A percentile compares a stretch with the other conserved stretches of the same genome.
Conservation (phyloP, 2,888 invertebrate genomes). For the Nomada fucata region DNA sequence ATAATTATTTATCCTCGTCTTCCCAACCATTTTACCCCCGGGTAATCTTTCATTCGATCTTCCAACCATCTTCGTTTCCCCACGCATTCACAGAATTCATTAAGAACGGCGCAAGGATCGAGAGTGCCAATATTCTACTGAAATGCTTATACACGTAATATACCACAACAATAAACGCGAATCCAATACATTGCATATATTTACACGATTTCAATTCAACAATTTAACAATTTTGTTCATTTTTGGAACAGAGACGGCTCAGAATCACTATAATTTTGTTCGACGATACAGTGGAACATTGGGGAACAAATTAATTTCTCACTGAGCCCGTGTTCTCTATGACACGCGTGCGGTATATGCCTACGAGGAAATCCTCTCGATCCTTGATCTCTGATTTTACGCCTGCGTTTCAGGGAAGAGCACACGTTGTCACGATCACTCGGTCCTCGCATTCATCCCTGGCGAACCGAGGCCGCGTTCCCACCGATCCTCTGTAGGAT, state of each 20-base stretch:
- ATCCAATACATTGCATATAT: too few relatives aligned
- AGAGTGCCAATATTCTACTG: conserved; percentile 11
- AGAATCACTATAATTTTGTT: too few relatives aligned
- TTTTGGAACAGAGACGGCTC: too few relatives aligned
- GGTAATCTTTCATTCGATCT: conserved; percentile 67
- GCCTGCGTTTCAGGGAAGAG: conserved; percentile 9
- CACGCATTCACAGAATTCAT: conserved; percentile 4
- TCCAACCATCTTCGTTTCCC: conserved; percentile 16
- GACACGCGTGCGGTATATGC: background rate
- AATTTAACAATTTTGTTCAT: too few relatives aligned
- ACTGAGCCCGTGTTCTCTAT: background rate
- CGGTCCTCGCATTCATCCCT: conserved; percentile 44
- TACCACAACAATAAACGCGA: too few relatives aligned
- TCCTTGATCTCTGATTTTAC: conserved; percentile 9
- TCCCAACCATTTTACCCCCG: conserved; percentile 4
- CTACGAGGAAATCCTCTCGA: conserved; percentile 27
- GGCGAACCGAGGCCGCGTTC: conserved; percentile 43
- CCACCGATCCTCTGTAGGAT: conserved; percentile 39
- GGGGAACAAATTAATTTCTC: too few relatives aligned
- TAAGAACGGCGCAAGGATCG: conserved; percentile 20
- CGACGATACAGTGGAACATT: too few relatives aligned
- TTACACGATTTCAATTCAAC: too few relatives aligned
- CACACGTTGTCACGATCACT: conserved; percentile 46
- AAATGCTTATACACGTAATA: background rate
- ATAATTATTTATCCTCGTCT: background rate